Evolutionary conservation across 1,140 invertebrate genomes (phyloP), one percentile per base, ranked within the genome.

Genomic region (Diuraphis noxia): DNA sequence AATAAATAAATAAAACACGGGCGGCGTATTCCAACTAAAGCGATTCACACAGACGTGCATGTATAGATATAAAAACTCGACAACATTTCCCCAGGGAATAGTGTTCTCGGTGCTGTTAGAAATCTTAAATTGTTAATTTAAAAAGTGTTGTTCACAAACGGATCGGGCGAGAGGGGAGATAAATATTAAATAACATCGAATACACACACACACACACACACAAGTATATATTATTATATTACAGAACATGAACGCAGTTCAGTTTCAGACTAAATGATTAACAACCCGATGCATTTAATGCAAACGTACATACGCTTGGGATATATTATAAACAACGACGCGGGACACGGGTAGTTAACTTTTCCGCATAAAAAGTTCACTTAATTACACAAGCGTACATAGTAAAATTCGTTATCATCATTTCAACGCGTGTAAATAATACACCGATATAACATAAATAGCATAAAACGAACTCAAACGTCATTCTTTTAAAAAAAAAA

Each of bases 281-380:
- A 88, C 40, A 30, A 17, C 49, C 85, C 23, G 23, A 87, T 34
- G 36, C 34, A 56, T 87, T 87, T 49, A 49, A 86, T 49, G 30
- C 36, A 38, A 87, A 87, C 46, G 23, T 21, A 87, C 49, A 23
- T 56, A 56, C 23, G 36, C 85, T 56, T 56, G 49, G 9, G 34
- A 52, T 49, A 8, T 36, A 87, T 52, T 36, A 87, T 52, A 49
- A 52, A 52, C 21, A 56, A 87, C 49, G 4, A 72, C n/a, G 56
- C 30, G 6, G 86, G 84, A 88, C 86, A 88, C 52, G 86, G 49
- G 49, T 88, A 56, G 86, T 88, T 88, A 88, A 88, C 63, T 63
- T 63, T 88, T 63, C 63, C 38, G 13, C 49, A 46, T 46, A 46
- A 30, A 82, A 82, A 85, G n/a, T n/a, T 85, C n/a, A 43, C 19